These are phyloP conservation scores for Hyposoter didymator DNA, from an alignment of 2,888 invertebrate species.

Conservation along the genomic window DNA sequence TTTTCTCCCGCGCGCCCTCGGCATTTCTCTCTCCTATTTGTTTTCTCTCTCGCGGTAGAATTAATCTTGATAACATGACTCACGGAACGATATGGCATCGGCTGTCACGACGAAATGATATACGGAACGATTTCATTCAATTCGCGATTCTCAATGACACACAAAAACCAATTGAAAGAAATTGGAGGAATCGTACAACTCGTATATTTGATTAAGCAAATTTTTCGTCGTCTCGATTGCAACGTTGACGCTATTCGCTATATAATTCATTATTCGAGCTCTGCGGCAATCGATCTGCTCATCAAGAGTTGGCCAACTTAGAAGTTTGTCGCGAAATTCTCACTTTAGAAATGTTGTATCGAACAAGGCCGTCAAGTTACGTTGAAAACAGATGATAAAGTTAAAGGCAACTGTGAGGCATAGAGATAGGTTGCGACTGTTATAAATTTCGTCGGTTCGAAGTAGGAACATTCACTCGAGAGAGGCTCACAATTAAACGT, in stretches of 20 bases:
- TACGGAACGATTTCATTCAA: conserved; percentile 14
- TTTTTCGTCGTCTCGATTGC: conserved; percentile 14
- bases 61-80: conserved; percentile 49
- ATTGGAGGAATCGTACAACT: background rate
- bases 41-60: conserved; percentile 17
- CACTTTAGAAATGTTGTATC: conserved; percentile 16
- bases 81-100: conserved; percentile 21
- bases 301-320: conserved; percentile 26
- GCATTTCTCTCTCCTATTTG: background rate
- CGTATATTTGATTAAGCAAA: conserved; percentile 20
- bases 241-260: background rate
- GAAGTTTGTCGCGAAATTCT: conserved; percentile 29
- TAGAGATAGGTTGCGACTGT: background rate
- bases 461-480: conserved; percentile 26
- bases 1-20: background rate
- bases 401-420: background rate
- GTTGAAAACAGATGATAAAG: conserved; percentile 18
- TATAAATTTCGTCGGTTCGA: conserved; percentile 40
- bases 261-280: conserved; percentile 5
- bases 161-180: conserved; percentile 8
- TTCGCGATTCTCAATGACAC: background rate
- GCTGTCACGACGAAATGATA: conserved; percentile 19
- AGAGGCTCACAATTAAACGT: conserved; percentile 40
- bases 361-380: conserved; percentile 1
- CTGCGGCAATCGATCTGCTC: conserved; percentile 19